Percentiles rank a stretch among this genome's conserved stretches.
phyloP scores from a whole-genome alignment of 2,888 invertebrate species.

The Priocnemis perturbator region DNA sequence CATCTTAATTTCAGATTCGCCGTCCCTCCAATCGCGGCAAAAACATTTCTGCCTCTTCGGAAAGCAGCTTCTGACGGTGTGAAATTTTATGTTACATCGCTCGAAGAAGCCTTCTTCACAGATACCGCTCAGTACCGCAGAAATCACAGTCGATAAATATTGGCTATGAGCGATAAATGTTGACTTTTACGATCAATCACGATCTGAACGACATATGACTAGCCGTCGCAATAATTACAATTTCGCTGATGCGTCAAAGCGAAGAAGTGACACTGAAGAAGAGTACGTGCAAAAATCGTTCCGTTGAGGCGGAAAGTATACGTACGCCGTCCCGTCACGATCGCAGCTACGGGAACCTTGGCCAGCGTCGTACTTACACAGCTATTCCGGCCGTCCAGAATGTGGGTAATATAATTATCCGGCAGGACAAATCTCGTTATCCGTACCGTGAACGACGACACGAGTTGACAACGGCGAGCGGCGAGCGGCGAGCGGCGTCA shows the following conservation, averaged over 20 bases:
- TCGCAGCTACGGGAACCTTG: background rate
- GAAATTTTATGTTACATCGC: too few species aligned
- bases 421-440: slow-evolving; percentile 68
- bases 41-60: too few species aligned
- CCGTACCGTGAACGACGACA: slow-evolving; percentile 50
- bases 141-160: too few species aligned
- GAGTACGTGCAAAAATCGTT: too few species aligned
- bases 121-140: too few species aligned
- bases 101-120: background rate
- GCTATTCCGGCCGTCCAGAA: slow-evolving; percentile 50
- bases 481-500: slow-evolving; percentile 50
- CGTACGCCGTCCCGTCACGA: background rate
- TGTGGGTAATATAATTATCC: slow-evolving; percentile 67
- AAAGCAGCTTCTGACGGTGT: too few species aligned
- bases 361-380: slow-evolving; percentile 30
- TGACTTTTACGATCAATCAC: too few species aligned
- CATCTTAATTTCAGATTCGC: slow-evolving; percentile 4
- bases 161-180: too few species aligned
- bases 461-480: slow-evolving; percentile 20
- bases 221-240: too few species aligned
- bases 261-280: background rate
- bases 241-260: background rate
- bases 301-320: background rate
- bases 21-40: slow-evolving; percentile 12
- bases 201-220: too few species aligned